Evolutionary conservation across 2,888 invertebrate genomes (phyloP).

Genomic region (Hirtodrosophila confusa): DNA sequence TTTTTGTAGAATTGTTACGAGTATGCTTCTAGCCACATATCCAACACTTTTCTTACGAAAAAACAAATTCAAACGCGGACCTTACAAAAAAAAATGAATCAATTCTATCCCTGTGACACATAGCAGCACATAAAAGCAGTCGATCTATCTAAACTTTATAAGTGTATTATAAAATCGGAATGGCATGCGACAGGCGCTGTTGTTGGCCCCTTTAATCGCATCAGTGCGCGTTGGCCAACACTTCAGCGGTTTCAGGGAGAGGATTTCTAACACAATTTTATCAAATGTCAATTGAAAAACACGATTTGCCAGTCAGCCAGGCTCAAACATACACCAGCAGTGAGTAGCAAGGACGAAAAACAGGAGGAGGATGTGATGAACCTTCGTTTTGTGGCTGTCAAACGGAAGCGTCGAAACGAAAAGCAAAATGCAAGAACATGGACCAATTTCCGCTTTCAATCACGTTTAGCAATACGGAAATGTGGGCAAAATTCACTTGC

Average conservation of each 20-base stretch:
- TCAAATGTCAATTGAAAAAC: slow-evolving; percentile 72
- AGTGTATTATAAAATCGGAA: slow-evolving; percentile 12
- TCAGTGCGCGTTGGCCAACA: slow-evolving; percentile 52
- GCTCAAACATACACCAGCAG: slow-evolving; percentile 21
- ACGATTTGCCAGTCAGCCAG: slow-evolving; percentile 61
- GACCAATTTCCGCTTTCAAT: slow-evolving; percentile 74
- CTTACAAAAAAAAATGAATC: too few relatives aligned
- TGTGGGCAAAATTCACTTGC: slow-evolving; percentile 53
- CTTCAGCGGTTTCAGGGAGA: slow-evolving; percentile 26
- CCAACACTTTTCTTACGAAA: too few relatives aligned
- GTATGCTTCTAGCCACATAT: too few relatives aligned
- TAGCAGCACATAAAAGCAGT: too few relatives aligned
- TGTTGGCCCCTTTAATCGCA: slow-evolving; percentile 48
- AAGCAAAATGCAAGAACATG: slow-evolving; percentile 45
- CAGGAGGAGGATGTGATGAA: slow-evolving; percentile 33
- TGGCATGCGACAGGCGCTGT: slow-evolving; percentile 5
- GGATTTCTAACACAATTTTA: slow-evolving; percentile 63
- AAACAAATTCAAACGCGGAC: too few relatives aligned
- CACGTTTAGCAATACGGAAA: slow-evolving; percentile 67
- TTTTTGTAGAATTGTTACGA: too few relatives aligned
- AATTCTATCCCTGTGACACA: too few relatives aligned
- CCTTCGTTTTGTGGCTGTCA: slow-evolving; percentile 61
- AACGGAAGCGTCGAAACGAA: slow-evolving; percentile 57
- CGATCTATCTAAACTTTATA: too few relatives aligned
- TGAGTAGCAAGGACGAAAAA: background rate